Evolutionary conservation across 2,113 vertebrate species (phyloP).

Genomic region (Panthera leo): DNA sequence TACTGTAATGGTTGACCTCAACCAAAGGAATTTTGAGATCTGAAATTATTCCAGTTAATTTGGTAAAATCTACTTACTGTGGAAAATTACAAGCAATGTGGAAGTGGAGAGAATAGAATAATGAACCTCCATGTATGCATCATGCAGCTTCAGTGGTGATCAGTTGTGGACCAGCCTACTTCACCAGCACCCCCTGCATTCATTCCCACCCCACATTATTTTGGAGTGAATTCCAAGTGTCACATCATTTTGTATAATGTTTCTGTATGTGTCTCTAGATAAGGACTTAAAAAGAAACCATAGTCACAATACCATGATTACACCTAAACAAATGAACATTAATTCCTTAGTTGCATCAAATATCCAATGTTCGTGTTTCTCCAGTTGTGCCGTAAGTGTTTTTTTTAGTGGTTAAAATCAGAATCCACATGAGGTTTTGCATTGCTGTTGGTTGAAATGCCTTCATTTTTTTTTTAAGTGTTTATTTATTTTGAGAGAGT

Average conservation of each 20-base stretch:
- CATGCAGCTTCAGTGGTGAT: background rate
- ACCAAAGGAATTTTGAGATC: background rate
- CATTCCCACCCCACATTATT: background rate
- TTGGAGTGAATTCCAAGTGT: background rate
- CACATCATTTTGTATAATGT: background rate
- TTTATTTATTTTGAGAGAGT: too few species aligned
- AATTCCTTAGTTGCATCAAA: background rate
- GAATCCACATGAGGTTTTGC: background rate
- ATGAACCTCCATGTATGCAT: background rate
- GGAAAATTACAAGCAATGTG: background rate
- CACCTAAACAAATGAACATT: background rate
- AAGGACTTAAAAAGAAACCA: background rate
- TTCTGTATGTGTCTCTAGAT: background rate
- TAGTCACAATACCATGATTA: background rate
- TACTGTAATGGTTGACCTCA: background rate
- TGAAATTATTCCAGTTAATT: background rate
- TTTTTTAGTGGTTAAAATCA: slow-evolving; percentile 35
- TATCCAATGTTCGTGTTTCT: background rate
- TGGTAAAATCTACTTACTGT: background rate
- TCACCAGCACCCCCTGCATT: background rate
- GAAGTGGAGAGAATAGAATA: background rate
- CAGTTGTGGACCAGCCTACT: background rate
- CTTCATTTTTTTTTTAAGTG: background rate
- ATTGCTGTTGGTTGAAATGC: background rate
- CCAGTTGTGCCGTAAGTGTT: background rate